Evolutionary conservation across 2,113 vertebrate genomes (phyloP).

Genomic region (Odocoileus hemionus): DNA sequence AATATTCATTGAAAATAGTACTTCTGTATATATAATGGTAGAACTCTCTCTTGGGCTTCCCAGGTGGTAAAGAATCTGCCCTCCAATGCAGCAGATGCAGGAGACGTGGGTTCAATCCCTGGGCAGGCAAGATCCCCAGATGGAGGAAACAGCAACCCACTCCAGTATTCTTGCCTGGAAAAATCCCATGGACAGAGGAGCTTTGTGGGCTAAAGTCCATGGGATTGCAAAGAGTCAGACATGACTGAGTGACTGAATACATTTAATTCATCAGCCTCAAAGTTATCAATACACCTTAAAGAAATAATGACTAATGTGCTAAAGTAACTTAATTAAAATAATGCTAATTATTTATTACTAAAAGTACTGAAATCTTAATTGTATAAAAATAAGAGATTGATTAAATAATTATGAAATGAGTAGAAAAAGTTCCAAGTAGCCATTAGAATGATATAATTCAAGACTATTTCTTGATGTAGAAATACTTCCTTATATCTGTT

Average conservation of each 20-base stretch:
- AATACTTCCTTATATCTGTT: not conserved
- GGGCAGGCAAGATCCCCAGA: not conserved
- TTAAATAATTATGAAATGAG: conserved; percentile 11
- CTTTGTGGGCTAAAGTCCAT: not conserved
- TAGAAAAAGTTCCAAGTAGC: not conserved
- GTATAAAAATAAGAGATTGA: not conserved
- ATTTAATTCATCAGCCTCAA: not conserved
- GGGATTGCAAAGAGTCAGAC: not conserved
- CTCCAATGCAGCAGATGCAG: not conserved
- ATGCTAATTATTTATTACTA: not conserved
- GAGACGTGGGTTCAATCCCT: not conserved
- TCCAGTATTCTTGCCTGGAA: not conserved
- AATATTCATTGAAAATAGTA: not conserved
- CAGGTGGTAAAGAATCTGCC: not conserved
- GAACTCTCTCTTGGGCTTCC: not conserved
- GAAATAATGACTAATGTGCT: not conserved
- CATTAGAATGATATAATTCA: not conserved
- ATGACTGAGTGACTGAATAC: not conserved
- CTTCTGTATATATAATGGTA: not conserved
- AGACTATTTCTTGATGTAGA: not conserved
- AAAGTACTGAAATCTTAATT: not conserved
- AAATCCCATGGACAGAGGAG: not conserved
- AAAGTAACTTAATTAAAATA: not conserved
- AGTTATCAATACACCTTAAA: not conserved
- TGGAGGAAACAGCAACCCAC: not conserved